Evolutionary conservation across 2,797 vertebrate species (phyloP), one percentile per base, ranked within the genome.

Genomic region (Leptodactylus fallax): DNA sequence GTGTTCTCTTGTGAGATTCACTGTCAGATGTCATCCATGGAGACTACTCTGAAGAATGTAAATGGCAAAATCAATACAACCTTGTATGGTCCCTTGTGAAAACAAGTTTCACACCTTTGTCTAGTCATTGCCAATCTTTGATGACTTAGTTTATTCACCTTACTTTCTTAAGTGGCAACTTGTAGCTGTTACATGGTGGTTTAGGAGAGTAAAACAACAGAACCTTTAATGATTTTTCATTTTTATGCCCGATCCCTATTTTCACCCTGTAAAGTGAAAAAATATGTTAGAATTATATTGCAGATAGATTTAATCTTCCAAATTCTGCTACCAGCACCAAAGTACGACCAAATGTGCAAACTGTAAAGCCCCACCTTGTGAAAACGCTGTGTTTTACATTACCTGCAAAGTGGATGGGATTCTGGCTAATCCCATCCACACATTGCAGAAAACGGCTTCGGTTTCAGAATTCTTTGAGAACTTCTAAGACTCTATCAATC

Each of bases 21-120:
- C 72, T 76, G 72, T 76, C 72, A 76, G 49, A 51, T 51, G 72
- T 76, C 72, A 76, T 76, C 72, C 72, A 76, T 53, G 12, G 49
- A 76, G 72, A 53, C 72, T 51, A 77, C 47, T 77, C 19, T 13
- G 72, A 77, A 11, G 11, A 77, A 53, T 77, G 21, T 77, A 77
- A 77, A 77, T 21, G 13, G 72, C 11, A 14, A 77, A 53, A 77
- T 77, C 49, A 53, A 77, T 77, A 77, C 47, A 77, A 53, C 19
- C 47, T 53, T 77, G 17, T 17, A 45, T 74, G 49, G 47, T 51
- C 47, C 12, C 47, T 23, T 53, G 72, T 23, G 72, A 14, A 51
- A 23, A 49, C 45, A 21, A 51, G 12, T 53, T 53, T 77, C 49
- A 53, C 72, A 51, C 49, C n/a, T 77, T 53, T 53, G 71, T 49